These are phyloP conservation scores for Gymnothorax reevesii DNA, from an alignment of 2,797 vertebrate genomes.

Conservation along the genomic window DNA sequence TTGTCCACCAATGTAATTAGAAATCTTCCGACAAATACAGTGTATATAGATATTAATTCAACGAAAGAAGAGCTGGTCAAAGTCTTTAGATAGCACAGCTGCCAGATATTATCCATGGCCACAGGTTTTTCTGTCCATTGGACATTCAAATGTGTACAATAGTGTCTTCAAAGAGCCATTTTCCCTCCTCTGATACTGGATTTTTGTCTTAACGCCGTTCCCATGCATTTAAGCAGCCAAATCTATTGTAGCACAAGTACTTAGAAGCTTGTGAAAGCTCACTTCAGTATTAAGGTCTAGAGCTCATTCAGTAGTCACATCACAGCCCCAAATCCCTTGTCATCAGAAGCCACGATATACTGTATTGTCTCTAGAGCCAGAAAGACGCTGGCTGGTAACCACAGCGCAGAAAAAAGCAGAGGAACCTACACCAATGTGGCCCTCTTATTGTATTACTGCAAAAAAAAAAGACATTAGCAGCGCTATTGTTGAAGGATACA, in stretches of 20 bases:
- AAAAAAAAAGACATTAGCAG: constrained; percentile 65
- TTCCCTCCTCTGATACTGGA: not conserved
- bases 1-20: not conserved
- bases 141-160: not conserved
- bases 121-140: not conserved
- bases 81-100: not conserved
- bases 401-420: constrained; percentile 52
- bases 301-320: not conserved
- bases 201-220: not conserved
- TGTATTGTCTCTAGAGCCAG: constrained; percentile 66
- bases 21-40: not conserved
- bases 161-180: constrained; percentile 3
- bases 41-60: not conserved
- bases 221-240: not conserved
- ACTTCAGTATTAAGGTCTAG: not conserved
- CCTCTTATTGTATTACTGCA: constrained; percentile 63
- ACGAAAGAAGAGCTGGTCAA: not conserved
- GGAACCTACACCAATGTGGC: constrained; percentile 74
- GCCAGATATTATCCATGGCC: not conserved
- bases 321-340: constrained; percentile 69
- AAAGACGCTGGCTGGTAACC: constrained; percentile 29
- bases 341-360: constrained; percentile 61
- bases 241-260: not conserved
- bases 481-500: constrained; percentile 69
- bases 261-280: constrained; percentile 4